phyloP scores from a whole-genome alignment of 2,888 invertebrate species.

The Melangyna quadrimaculata region DNA sequence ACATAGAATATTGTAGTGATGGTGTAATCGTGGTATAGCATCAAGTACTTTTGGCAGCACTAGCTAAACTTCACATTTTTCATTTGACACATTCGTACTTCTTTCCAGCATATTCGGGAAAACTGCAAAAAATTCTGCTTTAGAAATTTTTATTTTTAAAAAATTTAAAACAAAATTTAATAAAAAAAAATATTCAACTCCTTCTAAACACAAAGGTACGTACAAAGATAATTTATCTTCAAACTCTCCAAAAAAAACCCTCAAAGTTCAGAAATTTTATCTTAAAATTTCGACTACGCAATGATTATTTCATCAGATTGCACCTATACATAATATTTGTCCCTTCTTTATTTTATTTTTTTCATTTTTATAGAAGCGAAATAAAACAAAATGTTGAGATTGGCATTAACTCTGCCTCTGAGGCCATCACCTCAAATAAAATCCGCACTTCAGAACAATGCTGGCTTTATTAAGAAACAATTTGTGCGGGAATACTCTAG shows the following conservation, averaged over 20 bases:
- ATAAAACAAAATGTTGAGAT: conserved; percentile 76
- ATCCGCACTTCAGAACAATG: conserved; percentile 55
- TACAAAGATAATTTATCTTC: background rate
- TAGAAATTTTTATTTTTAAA: background rate
- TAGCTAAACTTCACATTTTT: background rate
- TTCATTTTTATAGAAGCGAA: background rate
- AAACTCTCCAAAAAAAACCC: background rate
- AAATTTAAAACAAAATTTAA: background rate
- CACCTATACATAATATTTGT: background rate
- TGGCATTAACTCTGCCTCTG: conserved; percentile 73
- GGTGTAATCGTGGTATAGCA: no score
- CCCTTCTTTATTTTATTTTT: background rate
- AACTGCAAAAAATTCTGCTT: background rate
- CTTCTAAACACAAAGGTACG: background rate
- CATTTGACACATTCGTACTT: background rate
- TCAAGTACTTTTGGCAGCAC: background rate
- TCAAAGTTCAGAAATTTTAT: background rate
- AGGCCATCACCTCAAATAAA: conserved; percentile 61
- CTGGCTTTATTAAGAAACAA: conserved; percentile 40
- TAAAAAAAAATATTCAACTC: background rate
- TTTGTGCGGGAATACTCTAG: conserved; percentile 45
- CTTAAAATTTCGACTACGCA: conserved; percentile 7
- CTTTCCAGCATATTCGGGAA: conserved; percentile 39
- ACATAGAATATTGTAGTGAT: no score
- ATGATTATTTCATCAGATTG: conserved; percentile 60